Evolutionary conservation across 2,113 vertebrate species (phyloP).

Genomic region (Cebus imitator): DNA sequence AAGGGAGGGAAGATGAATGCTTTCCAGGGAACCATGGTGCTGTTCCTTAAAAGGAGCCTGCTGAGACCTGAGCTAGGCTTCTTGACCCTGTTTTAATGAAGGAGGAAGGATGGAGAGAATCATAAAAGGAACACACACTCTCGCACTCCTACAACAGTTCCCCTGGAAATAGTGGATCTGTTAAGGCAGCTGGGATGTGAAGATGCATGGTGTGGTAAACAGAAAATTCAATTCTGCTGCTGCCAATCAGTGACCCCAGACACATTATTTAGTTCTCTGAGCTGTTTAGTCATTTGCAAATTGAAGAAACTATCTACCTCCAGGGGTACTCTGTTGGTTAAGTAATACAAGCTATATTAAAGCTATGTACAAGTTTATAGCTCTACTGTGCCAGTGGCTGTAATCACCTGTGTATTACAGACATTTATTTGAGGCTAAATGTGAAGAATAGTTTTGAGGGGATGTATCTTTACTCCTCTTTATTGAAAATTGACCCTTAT

Average conservation of each 20-base stretch:
- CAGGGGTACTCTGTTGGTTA: not conserved
- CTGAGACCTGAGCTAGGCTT: slow-evolving; percentile 9
- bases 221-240: not conserved
- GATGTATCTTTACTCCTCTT: not conserved
- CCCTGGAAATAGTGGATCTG: not conserved
- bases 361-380: not conserved
- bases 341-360: not conserved
- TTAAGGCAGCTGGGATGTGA: not conserved
- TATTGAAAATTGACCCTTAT: not conserved
- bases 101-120: slow-evolving; percentile 30
- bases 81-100: slow-evolving; percentile 51
- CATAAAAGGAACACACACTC: not conserved
- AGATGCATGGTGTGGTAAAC: not conserved
- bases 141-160: not conserved
- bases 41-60: slow-evolving; percentile 47
- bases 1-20: slow-evolving; percentile 31
- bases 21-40: not conserved
- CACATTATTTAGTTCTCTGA: not conserved
- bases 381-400: not conserved
- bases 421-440: slow-evolving; percentile 2
- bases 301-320: not conserved
- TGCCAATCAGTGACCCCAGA: not conserved
- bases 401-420: not conserved
- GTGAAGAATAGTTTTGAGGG: not conserved
- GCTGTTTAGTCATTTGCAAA: not conserved